Percentiles rank a stretch among this genome's conserved stretches.
These are phyloP conservation scores for Frieseomelitta varia DNA, from an alignment of 1,140 invertebrate genomes.

Conservation along the genomic window DNA sequence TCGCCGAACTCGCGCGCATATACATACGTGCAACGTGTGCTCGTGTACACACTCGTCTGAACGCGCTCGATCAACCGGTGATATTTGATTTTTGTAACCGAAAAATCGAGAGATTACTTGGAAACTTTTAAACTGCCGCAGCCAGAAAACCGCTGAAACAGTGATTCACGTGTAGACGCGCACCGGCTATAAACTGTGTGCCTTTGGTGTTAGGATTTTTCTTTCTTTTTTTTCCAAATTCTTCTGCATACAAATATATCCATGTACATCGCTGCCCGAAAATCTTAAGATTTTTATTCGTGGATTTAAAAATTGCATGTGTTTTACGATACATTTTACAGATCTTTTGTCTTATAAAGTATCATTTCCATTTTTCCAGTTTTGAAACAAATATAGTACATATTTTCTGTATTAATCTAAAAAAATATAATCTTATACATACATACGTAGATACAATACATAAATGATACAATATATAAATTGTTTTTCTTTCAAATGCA, in stretches of 20 bases:
- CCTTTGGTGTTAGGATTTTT: background rate
- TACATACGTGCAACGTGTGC: background rate
- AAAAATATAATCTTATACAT: background rate
- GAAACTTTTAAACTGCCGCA: slow-evolving; percentile 8
- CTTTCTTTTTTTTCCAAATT: background rate
- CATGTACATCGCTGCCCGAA: too few relatives aligned
- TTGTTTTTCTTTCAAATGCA: too few relatives aligned
- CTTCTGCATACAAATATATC: too few relatives aligned
- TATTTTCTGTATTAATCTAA: too few relatives aligned
- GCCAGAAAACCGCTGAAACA: background rate
- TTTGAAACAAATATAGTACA: too few relatives aligned
- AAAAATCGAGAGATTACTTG: slow-evolving; percentile 33
- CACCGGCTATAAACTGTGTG: too few relatives aligned
- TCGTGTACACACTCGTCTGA: background rate
- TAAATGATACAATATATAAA: too few relatives aligned
- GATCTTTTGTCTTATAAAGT: too few relatives aligned
- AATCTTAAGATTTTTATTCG: too few relatives aligned
- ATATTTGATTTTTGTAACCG: slow-evolving; percentile 19
- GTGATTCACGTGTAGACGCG: background rate
- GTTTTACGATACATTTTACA: too few relatives aligned
- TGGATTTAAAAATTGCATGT: background rate
- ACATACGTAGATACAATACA: background rate
- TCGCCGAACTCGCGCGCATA: too few relatives aligned
- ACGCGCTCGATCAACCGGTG: background rate
- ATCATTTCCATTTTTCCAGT: too few relatives aligned